A percentile compares a stretch with the other conserved stretches of the same genome.
Conservation (phyloP, 2,888 invertebrate species). For the Graphium colonna region DNA sequence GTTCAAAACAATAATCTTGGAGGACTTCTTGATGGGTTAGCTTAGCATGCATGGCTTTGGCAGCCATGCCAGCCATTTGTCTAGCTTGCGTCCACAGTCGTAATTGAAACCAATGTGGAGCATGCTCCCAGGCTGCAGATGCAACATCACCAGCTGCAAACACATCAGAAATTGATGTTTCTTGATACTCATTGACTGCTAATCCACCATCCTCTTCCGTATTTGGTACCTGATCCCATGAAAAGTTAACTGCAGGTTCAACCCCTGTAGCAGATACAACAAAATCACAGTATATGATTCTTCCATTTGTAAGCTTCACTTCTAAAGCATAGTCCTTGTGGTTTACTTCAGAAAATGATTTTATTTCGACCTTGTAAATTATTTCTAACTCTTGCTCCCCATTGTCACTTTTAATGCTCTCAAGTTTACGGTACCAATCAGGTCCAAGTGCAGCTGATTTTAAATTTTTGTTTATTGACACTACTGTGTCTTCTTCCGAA, state of each 20-base stretch:
- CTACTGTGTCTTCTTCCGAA: constrained; percentile 73
- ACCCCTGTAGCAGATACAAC: constrained; percentile 98
- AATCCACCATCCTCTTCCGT: constrained; percentile 89
- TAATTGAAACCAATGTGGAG: constrained; percentile 96
- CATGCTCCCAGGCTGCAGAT: constrained; percentile 86
- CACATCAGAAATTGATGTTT: constrained; percentile 87
- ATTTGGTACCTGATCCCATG: constrained; percentile 72
- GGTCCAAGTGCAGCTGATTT: constrained; percentile 97
- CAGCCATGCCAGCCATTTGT: constrained; percentile 97
- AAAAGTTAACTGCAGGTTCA: constrained; percentile 82
- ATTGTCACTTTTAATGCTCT: constrained; percentile 75
- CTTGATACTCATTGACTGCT: constrained; percentile 90
- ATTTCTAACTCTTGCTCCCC: constrained; percentile 78
- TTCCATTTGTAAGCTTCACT: constrained; percentile 86
- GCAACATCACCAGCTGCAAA: constrained; percentile 99
- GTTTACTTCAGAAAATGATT: constrained; percentile 54
- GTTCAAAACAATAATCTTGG: constrained; percentile 97
- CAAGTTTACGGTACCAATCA: constrained; percentile 92
- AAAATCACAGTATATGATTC: constrained; percentile 89
- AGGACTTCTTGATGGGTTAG: constrained; percentile 82
- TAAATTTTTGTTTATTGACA: constrained; percentile 61
- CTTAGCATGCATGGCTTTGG: constrained; percentile 89
- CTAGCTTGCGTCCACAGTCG: constrained; percentile 98
- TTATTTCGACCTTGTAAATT: constrained; percentile 81
- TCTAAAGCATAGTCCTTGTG: constrained; percentile 83